Base-by-base conservation (phyloP, 53 echinoderm and acorn worm species). In the Patiria pectinifera region DNA sequence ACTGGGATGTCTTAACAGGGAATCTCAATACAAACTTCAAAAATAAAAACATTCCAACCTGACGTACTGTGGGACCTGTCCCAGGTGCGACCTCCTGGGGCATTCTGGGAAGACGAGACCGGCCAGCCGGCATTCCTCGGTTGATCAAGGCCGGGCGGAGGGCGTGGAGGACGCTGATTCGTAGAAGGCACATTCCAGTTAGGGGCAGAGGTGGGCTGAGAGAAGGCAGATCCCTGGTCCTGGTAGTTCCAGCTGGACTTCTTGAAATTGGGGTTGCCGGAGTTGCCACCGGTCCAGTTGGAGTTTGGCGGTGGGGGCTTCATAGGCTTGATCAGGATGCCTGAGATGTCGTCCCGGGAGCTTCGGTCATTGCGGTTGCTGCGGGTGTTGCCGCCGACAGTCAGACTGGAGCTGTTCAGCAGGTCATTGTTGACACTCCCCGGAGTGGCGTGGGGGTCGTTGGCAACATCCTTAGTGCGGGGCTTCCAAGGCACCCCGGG, bases 401-500 rank as follows among this genome's bases (percentile, higher is more conserved):
- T 62, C 25, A 92, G 80, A 59, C 84, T 92, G 82, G 92, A 85
- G 77, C 76, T 95, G 74, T 84, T 89, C 48, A 95, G 93, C 48
- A 95, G 84, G 26, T 87, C 89, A 13, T 93, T 89, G 85, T 92
- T 92, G 76, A 97, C 97, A 86, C 97, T 99, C 43, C 99, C 99
- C 45, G 99, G 99, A 22, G 99, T 99, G 59, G 99, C 99, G 70
- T 97, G 92, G 22, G 99, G 99, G 76, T 99, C 97, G 71, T 99
- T 99, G 87, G 97, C 96, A 21, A 99, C 94, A 76, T 99, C 99
- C 69, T 93, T 94, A 21, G 87, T 83, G 87, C 94, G 95, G 45
- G 97, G 97, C 74, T 97, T 99, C 99, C 99, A 99, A 48, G 99
- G 99, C 35, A 99, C 99, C 19, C 99, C 99, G 43, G 99, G 99